These are phyloP conservation scores for Bellardia pandia DNA, from an alignment of 2,888 invertebrate genomes.

Conservation along the genomic window DNA sequence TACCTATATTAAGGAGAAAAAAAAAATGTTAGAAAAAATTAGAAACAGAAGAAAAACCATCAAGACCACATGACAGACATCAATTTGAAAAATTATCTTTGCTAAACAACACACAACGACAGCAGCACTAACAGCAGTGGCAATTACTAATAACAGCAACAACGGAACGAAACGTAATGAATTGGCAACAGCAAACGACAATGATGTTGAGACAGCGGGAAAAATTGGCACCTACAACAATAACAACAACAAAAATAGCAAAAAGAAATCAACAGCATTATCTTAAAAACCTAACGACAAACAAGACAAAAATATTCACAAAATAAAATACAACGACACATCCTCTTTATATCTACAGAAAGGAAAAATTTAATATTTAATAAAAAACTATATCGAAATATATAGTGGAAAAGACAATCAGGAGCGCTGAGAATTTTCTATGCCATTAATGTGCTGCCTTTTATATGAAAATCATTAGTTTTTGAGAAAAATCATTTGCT, in stretches of 20 bases:
- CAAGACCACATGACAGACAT: slow-evolving; percentile 71
- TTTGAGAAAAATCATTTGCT: no score
- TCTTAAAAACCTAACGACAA: slow-evolving; percentile 24
- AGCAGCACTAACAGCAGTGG: slow-evolving; percentile 16
- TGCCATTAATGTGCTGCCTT: no score
- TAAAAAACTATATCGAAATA: no score
- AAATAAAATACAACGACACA: slow-evolving; percentile 4
- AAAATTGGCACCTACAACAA: slow-evolving; percentile 17
- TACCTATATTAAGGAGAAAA: slow-evolving; percentile 27
- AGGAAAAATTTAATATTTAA: no score
- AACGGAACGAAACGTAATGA: background rate
- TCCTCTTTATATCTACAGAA: no score
- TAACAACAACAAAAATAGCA: background rate
- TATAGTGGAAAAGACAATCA: no score
- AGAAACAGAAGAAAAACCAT: slow-evolving; percentile 26
- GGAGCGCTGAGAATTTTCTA: no score
- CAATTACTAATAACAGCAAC: background rate
- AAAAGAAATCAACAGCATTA: slow-evolving; percentile 6
- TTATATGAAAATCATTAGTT: no score
- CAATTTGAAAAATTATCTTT: slow-evolving; percentile 70
- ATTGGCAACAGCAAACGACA: slow-evolving; percentile 14
- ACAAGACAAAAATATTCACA: background rate
- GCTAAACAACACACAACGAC: slow-evolving; percentile 49
- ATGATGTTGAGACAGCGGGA: slow-evolving; percentile 12
- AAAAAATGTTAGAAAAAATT: background rate